These are phyloP conservation scores for Streblospio benedicti DNA, from an alignment of 1,140 invertebrate species.

Conservation along the genomic window DNA sequence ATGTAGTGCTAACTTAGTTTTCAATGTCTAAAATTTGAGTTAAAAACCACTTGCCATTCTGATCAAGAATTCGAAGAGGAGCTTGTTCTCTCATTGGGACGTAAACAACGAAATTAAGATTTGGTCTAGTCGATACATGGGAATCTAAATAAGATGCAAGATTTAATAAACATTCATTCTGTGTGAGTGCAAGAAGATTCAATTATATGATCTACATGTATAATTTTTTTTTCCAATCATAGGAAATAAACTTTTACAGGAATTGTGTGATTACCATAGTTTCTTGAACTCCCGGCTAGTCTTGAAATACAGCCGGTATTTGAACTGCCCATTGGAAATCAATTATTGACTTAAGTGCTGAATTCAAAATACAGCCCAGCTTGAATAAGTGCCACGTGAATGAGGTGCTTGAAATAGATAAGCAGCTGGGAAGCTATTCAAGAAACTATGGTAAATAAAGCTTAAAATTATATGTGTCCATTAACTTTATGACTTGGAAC, in stretches of 20 bases:
- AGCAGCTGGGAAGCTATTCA: background rate
- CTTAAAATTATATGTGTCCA: constrained; percentile 2
- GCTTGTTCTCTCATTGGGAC: constrained; percentile 61
- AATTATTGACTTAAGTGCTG: background rate
- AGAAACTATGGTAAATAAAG: background rate
- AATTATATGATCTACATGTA: background rate
- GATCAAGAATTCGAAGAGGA: constrained; percentile 61
- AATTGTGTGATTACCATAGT: background rate
- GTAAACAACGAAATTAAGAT: constrained; percentile 77
- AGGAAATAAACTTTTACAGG: background rate
- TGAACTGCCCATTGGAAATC: background rate
- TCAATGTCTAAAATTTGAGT: background rate
- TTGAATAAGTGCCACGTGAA: background rate
- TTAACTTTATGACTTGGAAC: constrained; percentile 3
- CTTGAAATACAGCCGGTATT: background rate
- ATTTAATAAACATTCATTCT: background rate
- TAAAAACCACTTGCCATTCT: constrained; percentile 27
- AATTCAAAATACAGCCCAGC: background rate
- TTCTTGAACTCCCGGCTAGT: background rate
- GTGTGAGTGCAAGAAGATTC: background rate
- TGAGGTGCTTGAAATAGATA: background rate
- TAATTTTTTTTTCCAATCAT: background rate
- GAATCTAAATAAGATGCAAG: constrained; percentile 50
- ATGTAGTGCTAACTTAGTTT: background rate
- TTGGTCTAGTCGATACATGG: constrained; percentile 69